These are phyloP conservation scores for Promerops cafer DNA, from an alignment of 2,113 vertebrate species.

Conservation along the genomic window DNA sequence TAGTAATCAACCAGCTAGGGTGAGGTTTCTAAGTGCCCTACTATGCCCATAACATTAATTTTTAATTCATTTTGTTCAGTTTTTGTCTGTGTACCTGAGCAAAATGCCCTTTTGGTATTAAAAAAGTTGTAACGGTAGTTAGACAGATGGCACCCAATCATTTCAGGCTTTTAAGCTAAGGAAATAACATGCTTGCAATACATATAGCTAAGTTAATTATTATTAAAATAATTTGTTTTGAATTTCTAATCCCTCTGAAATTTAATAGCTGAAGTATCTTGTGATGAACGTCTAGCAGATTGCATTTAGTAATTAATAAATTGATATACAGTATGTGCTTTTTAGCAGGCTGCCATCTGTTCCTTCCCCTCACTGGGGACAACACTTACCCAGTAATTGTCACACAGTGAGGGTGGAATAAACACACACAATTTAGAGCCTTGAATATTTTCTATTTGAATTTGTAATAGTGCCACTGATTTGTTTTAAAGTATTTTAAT, in stretches of 20 bases:
- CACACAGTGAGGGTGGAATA: constrained; percentile 37
- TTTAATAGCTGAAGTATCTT: constrained; percentile 52
- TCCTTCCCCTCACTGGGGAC: constrained; percentile 44
- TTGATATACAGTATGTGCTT: constrained; percentile 63
- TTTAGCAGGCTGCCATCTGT: constrained; percentile 66
- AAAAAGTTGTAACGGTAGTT: constrained; percentile 8
- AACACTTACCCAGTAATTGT: constrained; percentile 46
- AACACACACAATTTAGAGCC: constrained; percentile 40
- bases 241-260: constrained; percentile 60
- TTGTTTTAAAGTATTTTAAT: constrained; percentile 18
- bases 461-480: not conserved
- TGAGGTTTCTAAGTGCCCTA: not conserved
- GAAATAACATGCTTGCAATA: constrained; percentile 56
- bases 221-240: constrained; percentile 66
- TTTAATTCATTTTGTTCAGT: constrained; percentile 1
- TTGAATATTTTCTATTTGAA: not conserved
- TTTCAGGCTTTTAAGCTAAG: constrained; percentile 29
- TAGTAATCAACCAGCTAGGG: not conserved
- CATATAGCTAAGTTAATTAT: constrained; percentile 60
- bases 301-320: constrained; percentile 69
- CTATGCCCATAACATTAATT: not conserved
- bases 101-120: constrained; percentile 17
- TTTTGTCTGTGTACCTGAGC: not conserved
- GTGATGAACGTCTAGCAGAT: constrained; percentile 61
- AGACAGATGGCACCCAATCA: constrained; percentile 50